Conservation (phyloP, 2,113 vertebrate species). For the Malurus alboscapulatus region DNA sequence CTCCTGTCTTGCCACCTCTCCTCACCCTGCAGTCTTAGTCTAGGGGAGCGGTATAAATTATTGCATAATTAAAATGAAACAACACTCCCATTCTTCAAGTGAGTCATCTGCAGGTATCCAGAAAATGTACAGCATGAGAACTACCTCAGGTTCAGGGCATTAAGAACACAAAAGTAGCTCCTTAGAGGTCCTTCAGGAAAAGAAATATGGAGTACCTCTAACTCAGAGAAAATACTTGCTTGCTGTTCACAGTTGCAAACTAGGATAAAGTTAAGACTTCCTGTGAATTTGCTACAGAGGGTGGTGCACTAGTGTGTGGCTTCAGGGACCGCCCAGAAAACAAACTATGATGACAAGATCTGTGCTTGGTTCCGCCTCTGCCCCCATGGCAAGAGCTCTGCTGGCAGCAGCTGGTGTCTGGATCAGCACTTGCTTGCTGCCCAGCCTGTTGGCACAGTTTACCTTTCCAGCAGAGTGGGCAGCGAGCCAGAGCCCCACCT, state of each 20-base stretch:
- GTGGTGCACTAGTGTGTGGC: not conserved
- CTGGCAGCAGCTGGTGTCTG: not conserved
- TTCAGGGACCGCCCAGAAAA: not conserved
- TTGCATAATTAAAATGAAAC: not conserved
- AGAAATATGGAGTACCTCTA: not conserved
- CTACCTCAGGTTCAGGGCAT: not conserved
- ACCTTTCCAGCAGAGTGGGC: not conserved
- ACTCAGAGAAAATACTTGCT: not conserved
- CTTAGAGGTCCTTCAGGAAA: not conserved
- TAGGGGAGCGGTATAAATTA: not conserved
- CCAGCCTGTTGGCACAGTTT: not conserved
- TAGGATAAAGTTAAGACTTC: not conserved
- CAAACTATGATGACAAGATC: not conserved
- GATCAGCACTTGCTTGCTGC: not conserved
- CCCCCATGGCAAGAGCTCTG: not conserved
- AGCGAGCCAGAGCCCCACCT: not conserved
- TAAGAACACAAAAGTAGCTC: not conserved
- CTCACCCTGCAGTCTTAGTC: not conserved
- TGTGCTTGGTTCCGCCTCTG: not conserved
- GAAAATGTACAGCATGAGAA: not conserved
- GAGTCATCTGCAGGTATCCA: conserved; percentile 20
- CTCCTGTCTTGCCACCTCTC: not conserved
- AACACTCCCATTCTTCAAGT: not conserved
- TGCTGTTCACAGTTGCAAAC: not conserved
- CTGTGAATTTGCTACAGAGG: not conserved